Evolutionary conservation across 2,888 invertebrate species (phyloP), one percentile per base, ranked within the genome.

Genomic region (Dioctria linearis): DNA sequence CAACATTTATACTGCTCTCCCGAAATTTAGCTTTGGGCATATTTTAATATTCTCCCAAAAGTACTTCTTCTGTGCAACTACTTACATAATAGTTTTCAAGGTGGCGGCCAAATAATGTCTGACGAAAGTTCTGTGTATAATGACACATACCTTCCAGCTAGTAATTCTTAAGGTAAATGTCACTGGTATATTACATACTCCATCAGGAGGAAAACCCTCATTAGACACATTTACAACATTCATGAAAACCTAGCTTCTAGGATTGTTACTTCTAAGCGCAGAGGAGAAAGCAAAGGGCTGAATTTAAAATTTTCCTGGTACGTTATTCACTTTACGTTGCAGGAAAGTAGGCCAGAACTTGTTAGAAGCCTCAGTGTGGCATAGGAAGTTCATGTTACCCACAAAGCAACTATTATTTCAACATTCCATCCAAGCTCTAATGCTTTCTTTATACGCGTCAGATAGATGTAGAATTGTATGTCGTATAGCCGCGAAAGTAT

Each of bases 171-270:
- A 6, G 49, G 49, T 46, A 46, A 4, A 54, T 54, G 54, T 54
- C 54, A n/a, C 54, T 11, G n/a, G 6, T 4, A 54, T 11, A 54
- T n/a, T 54, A 11, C 25, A 25, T 54, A 54, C 54, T 54, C 11
- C 54, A 54, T 54, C 54, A 54, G 54, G 54, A 54, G 54, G 54
- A 54, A 54, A n/a, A 54, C 8, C 11, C 54, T 54, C 54, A 54
- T 54, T 54, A 54, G 8, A 54, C 4, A 6, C 6, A 54, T n/a
- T 54, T 54, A 54, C 46, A 2, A 46, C 54, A 3, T 54, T 54
- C 11, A n/a, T n/a, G n/a, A n/a, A 8, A 54, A 54, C 3, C 4
- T 11, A 3, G 9, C 11, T n/a, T 1, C 25, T 25, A 25, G 25
- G 25, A 25, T 25, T 25, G 1, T 25, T 25, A 25, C 25, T 25